A percentile compares a stretch with the other conserved stretches of the same genome.
Conservation (phyloP, 1,140 invertebrate species). For the Procambarus virginalis region DNA sequence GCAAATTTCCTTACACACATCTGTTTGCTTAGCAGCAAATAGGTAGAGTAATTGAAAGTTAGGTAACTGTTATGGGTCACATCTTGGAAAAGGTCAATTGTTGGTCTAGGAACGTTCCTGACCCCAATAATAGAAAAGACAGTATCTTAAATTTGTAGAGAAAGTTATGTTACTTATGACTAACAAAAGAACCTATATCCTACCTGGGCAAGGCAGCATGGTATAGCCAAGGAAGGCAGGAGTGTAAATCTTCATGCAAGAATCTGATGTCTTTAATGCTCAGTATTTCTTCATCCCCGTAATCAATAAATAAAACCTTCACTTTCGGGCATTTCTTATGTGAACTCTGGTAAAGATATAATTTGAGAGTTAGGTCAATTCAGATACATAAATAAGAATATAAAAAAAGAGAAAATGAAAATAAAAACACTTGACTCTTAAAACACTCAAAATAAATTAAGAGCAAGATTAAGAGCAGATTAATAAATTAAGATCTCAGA, state of each 20-base stretch:
- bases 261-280: constrained; percentile 11
- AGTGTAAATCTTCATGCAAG: constrained; percentile 21
- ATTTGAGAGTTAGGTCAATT: background rate
- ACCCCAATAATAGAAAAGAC: too few relatives aligned
- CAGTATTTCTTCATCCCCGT: background rate
- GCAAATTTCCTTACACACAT: too few relatives aligned
- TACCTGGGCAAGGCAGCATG: constrained; percentile 36
- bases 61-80: too few relatives aligned
- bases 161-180: background rate
- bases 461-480: too few relatives aligned
- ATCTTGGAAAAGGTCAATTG: too few relatives aligned
- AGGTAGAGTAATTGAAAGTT: too few relatives aligned
- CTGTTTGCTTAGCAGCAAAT: too few relatives aligned
- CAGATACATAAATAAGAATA: background rate
- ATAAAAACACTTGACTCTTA: background rate
- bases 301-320: constrained; percentile 32
- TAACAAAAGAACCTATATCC: background rate
- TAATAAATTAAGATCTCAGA: too few relatives aligned
- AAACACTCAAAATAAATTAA: too few relatives aligned
- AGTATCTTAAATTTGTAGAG: too few relatives aligned
- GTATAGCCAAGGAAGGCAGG: constrained; percentile 18
- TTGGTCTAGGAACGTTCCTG: too few relatives aligned
- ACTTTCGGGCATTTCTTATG: background rate
- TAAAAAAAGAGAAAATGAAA: background rate
- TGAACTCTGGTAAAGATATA: background rate